phyloP scores from a whole-genome alignment of 2,888 invertebrate genomes.

The Andrena marginata region DNA sequence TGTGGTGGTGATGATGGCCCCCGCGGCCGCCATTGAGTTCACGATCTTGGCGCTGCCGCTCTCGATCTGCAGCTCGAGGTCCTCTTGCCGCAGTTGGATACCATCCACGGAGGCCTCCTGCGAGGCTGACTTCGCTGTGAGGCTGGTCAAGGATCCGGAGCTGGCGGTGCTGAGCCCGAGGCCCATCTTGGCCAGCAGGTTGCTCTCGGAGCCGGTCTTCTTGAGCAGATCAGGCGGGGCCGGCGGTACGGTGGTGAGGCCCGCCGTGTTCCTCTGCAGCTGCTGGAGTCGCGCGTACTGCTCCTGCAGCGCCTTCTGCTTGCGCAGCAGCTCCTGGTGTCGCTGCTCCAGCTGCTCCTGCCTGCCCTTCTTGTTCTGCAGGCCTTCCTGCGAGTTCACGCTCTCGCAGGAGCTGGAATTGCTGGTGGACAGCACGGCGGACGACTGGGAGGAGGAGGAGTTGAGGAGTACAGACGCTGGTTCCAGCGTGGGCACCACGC shows the following conservation, averaged over 20 bases:
- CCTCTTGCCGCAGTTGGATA: constrained; percentile 24
- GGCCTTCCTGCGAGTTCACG: constrained; percentile 90
- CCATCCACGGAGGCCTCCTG: constrained; percentile 64
- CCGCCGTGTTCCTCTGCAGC: constrained; percentile 92
- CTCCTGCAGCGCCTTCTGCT: constrained; percentile 95
- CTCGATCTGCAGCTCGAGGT: neutral
- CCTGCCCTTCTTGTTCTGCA: constrained; percentile 86
- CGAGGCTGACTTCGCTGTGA: constrained; percentile 84
- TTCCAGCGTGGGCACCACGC: constrained; percentile 31
- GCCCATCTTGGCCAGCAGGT: constrained; percentile 93
- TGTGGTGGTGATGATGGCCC: neutral
- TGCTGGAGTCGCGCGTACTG: constrained; percentile 96
- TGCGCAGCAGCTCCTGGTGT: constrained; percentile 94
- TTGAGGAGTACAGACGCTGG: constrained; percentile 47
- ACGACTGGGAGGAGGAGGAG: constrained; percentile 66
- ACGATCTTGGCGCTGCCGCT: constrained; percentile 41
- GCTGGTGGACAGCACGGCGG: constrained; percentile 86
- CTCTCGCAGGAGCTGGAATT: constrained; percentile 92
- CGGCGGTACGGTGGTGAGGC: constrained; percentile 87
- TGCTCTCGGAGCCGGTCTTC: constrained; percentile 95
- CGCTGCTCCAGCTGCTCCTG: constrained; percentile 93
- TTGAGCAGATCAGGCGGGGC: constrained; percentile 89
- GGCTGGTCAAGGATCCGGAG: constrained; percentile 88
- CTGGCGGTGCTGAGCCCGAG: constrained; percentile 87
- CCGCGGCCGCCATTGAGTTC: constrained; percentile 8